Evolutionary conservation across 92 coral and sea anemone species (phyloP).

Genomic region (Epizoanthus scotinus): DNA sequence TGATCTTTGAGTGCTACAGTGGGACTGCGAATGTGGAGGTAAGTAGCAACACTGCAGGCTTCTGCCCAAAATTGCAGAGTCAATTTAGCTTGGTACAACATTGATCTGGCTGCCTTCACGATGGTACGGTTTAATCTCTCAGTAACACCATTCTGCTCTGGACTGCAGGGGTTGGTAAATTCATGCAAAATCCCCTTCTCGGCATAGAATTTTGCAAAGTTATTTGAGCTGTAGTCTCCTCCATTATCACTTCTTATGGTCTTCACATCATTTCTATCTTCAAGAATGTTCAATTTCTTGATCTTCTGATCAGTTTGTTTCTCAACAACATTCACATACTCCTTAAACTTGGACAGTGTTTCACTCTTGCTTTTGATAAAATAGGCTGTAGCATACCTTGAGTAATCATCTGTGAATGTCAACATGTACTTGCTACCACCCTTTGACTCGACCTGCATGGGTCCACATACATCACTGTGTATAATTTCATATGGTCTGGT

Average conservation of each 20-base stretch:
- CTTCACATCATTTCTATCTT: constrained; percentile 31
- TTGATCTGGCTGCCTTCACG: constrained; percentile 73
- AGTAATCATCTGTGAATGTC: constrained; percentile 69
- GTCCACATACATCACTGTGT: constrained; percentile 57
- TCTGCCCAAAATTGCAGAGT: constrained; percentile 68
- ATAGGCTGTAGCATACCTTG: constrained; percentile 59
- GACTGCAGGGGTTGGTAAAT: constrained; percentile 66
- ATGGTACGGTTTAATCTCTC: constrained; percentile 62
- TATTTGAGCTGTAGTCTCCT: no score
- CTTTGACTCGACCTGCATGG: constrained; percentile 58
- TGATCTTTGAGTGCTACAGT: constrained; percentile 47
- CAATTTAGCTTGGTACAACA: constrained; percentile 58
- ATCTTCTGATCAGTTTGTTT: constrained; percentile 7
- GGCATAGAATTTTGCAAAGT: constrained; percentile 59
- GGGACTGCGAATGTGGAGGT: constrained; percentile 61
- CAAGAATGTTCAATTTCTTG: constrained; percentile 19
- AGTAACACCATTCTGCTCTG: constrained; percentile 67
- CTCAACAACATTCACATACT: constrained; percentile 51
- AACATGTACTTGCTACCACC: constrained; percentile 70
- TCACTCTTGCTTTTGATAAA: constrained; percentile 66
- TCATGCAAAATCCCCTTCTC: constrained; percentile 60
- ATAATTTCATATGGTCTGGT: constrained; percentile 60
- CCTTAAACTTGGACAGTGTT: constrained; percentile 54
- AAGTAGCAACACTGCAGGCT: constrained; percentile 66
- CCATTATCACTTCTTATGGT: no score